These are phyloP conservation scores for Cuniculus paca DNA, from an alignment of 2,797 vertebrate genomes.

Conservation along the genomic window DNA sequence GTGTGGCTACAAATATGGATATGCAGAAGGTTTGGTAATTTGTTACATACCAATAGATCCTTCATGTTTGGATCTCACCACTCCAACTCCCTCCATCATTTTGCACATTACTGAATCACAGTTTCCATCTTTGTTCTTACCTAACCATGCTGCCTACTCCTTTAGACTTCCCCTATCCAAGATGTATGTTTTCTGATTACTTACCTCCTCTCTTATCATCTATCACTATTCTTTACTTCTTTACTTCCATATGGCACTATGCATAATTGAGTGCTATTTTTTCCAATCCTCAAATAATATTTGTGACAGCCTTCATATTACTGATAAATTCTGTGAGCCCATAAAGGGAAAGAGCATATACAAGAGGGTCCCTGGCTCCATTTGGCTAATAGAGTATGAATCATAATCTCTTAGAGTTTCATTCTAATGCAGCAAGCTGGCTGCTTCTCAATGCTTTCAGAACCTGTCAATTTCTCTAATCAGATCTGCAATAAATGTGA, in stretches of 20 bases:
- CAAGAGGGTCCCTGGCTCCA: not conserved
- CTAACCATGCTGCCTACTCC: not conserved
- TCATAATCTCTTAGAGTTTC: not conserved
- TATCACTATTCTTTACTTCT: not conserved
- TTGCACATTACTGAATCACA: not conserved
- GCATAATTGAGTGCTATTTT: not conserved
- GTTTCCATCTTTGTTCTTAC: not conserved
- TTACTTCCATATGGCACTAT: not conserved
- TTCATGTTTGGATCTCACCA: not conserved
- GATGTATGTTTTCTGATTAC: not conserved
- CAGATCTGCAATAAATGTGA: not conserved
- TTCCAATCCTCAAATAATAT: constrained; percentile 7
- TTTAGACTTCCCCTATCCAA: not conserved
- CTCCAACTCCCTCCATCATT: not conserved
- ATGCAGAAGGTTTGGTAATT: not conserved
- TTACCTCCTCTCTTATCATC: not conserved
- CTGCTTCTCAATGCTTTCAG: constrained; percentile 7
- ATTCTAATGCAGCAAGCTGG: not conserved
- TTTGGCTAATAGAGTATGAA: constrained; percentile 5
- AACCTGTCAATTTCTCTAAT: not conserved
- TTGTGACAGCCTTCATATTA: not conserved
- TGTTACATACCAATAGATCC: not conserved
- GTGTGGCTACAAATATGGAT: not conserved
- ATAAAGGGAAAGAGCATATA: not conserved
- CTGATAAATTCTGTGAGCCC: constrained; percentile 26